Evolutionary conservation across 2,113 vertebrate genomes (phyloP).

Genomic region (Castor canadensis): DNA sequence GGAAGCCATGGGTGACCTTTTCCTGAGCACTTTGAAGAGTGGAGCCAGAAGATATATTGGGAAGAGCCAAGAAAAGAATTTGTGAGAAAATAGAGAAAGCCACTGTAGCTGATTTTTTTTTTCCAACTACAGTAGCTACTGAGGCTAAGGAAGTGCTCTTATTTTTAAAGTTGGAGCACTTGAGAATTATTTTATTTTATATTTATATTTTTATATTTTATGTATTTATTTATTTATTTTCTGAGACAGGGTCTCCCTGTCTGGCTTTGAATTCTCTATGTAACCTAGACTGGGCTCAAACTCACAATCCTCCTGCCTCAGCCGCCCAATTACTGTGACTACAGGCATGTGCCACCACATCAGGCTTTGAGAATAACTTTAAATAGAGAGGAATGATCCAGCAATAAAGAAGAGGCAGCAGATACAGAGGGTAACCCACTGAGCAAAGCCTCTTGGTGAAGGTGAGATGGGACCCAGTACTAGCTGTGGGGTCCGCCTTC

Average conservation of each 20-base stretch:
- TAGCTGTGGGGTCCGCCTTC: too few relatives aligned
- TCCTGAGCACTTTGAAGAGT: background rate
- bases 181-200: too few relatives aligned
- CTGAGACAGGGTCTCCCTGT: too few relatives aligned
- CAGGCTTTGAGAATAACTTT: background rate
- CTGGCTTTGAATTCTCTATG: too few relatives aligned
- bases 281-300: too few relatives aligned
- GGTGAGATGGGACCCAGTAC: background rate
- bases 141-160: background rate
- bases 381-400: background rate
- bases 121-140: background rate
- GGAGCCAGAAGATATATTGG: background rate
- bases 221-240: too few relatives aligned
- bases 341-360: too few relatives aligned
- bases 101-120: background rate
- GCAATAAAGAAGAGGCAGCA: background rate
- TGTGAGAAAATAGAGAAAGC: background rate
- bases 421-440: background rate
- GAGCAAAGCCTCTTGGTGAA: background rate
- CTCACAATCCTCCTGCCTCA: too few relatives aligned
- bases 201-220: too few relatives aligned
- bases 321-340: too few relatives aligned
- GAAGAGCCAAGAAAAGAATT: background rate
- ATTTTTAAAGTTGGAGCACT: background rate
- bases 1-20: background rate